phyloP scores from a whole-genome alignment of 2,888 invertebrate species.

The Lutraria lutraria region DNA sequence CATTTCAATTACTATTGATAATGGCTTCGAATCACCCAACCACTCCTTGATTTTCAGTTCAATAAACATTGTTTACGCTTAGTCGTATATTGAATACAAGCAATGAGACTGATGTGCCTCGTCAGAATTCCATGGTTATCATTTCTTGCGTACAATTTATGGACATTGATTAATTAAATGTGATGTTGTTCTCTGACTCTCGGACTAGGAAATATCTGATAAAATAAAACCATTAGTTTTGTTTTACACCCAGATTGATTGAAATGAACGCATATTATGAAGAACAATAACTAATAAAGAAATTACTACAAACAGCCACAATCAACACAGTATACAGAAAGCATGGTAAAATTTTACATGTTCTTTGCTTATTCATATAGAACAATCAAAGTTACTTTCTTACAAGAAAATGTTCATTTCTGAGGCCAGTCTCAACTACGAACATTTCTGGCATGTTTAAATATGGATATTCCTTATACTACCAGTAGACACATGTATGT shows the following conservation, averaged over 20 bases:
- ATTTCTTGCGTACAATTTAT: conserved; percentile 5
- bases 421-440: too few species aligned
- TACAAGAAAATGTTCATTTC: too few species aligned
- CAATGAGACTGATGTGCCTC: not conserved
- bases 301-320: too few species aligned
- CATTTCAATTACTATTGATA: not conserved
- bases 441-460: too few species aligned
- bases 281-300: not conserved
- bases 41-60: not conserved
- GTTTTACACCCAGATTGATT: not conserved
- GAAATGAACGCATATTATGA: not conserved
- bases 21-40: not conserved
- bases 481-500: too few species aligned
- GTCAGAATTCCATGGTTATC: conserved; percentile 10
- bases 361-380: too few species aligned
- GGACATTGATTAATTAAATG: conserved; percentile 13
- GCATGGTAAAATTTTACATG: too few species aligned
- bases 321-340: too few species aligned
- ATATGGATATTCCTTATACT: too few species aligned
- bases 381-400: too few species aligned
- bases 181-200: not conserved
- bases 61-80: conserved; percentile 7
- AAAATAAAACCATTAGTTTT: not conserved
- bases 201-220: not conserved
- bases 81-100: not conserved